Evolutionary conservation across 2,797 vertebrate species (phyloP), one percentile per base, ranked within the genome.

Genomic region (Basileuterus tristriatus): DNA sequence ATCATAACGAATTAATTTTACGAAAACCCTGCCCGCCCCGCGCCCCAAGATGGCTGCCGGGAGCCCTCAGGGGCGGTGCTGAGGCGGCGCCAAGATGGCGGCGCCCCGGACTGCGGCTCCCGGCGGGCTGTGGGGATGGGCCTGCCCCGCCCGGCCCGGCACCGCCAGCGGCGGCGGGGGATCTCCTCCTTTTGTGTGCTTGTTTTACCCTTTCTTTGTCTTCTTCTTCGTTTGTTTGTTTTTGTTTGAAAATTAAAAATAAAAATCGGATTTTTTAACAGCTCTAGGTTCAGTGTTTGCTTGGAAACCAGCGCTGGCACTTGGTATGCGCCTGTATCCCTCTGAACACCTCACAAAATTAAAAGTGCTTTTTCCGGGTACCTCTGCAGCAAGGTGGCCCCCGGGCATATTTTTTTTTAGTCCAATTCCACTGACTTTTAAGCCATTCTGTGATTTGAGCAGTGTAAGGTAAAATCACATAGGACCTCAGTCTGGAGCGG

Each of bases 61-160:
- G 46, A 9, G 10, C 34, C 41, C 82, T 13, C 5, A 1, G 12
- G 50, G 41, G 74, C 50, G 1, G 37, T 0, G 50, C 6, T 11
- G 36, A 7, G 63, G 75, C n/a, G 36, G 58, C 1, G 46, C 87
- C 94, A 95, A 94, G 91, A 95, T 95, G 95, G 93, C 94, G 86
- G 78, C 39, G 32, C 1, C 5, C 8, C 24, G 63, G 75, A 87
- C 85, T 83, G 65, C 94, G 32, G 0, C 18, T 91, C 83, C 88
- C 83, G 78, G 37, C 46, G 22, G 82, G 59, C 88, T 23, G 22
- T 29, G 85, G 30, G 21, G 39, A 8, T 2, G 1, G 34, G 0
- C 39, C n/a, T 24, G 15, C 44, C 12, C 18, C 19, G 18, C 1
- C 6, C 30, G 20, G 41, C 10, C 18, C 27, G 60, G 55, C 22